Percentiles rank a stretch among this genome's conserved stretches.
These are phyloP conservation scores for Odontamblyopus lacepedii DNA, from an alignment of 2,797 vertebrate species.

Conservation along the genomic window DNA sequence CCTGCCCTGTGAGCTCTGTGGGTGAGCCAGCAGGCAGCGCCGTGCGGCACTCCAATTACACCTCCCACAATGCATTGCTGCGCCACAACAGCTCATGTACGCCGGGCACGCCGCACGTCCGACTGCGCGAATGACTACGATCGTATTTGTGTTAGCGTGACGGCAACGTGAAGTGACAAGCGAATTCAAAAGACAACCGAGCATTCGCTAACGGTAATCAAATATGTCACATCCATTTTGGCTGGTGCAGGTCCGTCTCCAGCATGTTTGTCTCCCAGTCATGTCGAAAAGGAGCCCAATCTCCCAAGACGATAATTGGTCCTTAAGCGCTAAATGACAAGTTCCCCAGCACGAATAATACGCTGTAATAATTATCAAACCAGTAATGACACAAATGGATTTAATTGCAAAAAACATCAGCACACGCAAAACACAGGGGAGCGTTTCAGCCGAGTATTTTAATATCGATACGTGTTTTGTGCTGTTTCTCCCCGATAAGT, in stretches of 20 bases:
- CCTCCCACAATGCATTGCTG: not conserved
- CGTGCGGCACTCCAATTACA: slow-evolving; percentile 10
- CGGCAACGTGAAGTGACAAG: slow-evolving; percentile 38
- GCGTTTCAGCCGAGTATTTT: not conserved
- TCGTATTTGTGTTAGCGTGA: slow-evolving; percentile 38
- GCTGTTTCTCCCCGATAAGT: not conserved
- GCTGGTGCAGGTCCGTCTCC: slow-evolving; percentile 15
- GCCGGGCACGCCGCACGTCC: not conserved
- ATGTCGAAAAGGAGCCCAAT: slow-evolving; percentile 39
- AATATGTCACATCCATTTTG: slow-evolving; percentile 30
- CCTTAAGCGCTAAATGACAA: slow-evolving; percentile 1
- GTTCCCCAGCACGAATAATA: slow-evolving; percentile 14
- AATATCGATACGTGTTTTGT: not conserved
- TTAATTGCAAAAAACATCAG: slow-evolving; percentile 9
- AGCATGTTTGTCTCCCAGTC: slow-evolving; percentile 23
- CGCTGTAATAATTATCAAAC: not conserved
- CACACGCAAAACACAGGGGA: not conserved
- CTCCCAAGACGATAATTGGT: slow-evolving; percentile 26
- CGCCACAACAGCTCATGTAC: slow-evolving; percentile 4
- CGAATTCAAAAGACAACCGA: slow-evolving; percentile 8
- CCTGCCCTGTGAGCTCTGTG: slow-evolving; percentile 19
- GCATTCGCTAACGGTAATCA: slow-evolving; percentile 15
- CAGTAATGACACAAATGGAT: slow-evolving; percentile 7
- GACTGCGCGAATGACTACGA: slow-evolving; percentile 21
- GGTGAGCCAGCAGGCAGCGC: slow-evolving; percentile 24